A percentile compares a stretch with the other conserved stretches of the same genome.
These are phyloP conservation scores for Megalurothrips usitatus DNA, from an alignment of 2,888 invertebrate species.

Conservation along the genomic window DNA sequence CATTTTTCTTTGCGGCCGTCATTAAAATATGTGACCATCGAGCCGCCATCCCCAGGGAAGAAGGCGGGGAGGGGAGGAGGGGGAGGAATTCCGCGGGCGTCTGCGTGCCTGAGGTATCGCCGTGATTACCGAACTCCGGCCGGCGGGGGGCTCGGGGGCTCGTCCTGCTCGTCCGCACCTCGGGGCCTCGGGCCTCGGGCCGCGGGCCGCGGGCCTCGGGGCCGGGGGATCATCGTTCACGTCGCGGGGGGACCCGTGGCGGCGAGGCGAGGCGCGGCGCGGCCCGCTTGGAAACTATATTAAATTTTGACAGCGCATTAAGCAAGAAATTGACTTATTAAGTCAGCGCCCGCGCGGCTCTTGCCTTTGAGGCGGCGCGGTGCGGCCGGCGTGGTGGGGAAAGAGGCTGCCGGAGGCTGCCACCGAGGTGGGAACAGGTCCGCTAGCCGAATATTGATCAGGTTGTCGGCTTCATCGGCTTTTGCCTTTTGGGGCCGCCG, in stretches of 20 bases:
- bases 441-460: conserved; percentile 24
- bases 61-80: too few relatives aligned
- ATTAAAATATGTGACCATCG: too few relatives aligned
- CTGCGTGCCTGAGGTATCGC: too few relatives aligned
- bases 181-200: background rate
- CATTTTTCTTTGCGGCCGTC: too few relatives aligned
- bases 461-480: background rate
- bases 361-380: conserved; percentile 10
- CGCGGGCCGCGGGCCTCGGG: background rate
- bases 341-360: background rate
- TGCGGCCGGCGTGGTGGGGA: background rate
- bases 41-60: too few relatives aligned
- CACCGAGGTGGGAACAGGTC: conserved; percentile 16
- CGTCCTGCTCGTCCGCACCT: too few relatives aligned
- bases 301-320: conserved; percentile 26
- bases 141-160: too few relatives aligned
- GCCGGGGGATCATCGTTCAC: too few relatives aligned
- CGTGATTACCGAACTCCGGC: too few relatives aligned
- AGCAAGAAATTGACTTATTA: conserved; percentile 23
- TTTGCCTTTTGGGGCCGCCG: background rate
- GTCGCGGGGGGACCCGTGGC: background rate
- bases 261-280: background rate
- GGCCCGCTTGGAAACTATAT: conserved; percentile 9
- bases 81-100: too few relatives aligned
- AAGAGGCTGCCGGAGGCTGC: background rate